phyloP scores from a whole-genome alignment of 2,797 vertebrate species.

The Pelodytes ibericus region DNA sequence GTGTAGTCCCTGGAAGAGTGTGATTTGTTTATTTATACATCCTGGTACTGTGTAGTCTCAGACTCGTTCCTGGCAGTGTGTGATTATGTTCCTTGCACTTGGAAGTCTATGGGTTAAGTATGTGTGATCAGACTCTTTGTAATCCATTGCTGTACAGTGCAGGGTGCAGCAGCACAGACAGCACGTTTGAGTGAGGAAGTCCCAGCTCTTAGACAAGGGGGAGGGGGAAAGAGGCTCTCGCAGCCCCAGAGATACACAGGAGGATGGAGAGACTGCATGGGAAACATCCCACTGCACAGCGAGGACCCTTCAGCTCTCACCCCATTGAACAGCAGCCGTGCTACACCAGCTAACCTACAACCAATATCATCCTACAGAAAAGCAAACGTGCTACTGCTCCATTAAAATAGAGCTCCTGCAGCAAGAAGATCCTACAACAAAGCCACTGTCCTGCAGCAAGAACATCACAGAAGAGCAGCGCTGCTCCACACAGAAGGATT shows the following conservation, averaged over 20 bases:
- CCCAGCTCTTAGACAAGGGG: constrained; percentile 30
- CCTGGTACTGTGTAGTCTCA: too few species aligned
- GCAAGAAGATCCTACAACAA: not conserved
- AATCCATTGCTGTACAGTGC: too few species aligned
- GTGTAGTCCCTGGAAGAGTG: too few species aligned
- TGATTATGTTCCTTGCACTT: not conserved
- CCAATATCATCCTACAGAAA: not conserved
- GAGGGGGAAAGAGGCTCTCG: not conserved
- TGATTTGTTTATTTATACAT: too few species aligned
- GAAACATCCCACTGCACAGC: constrained; percentile 18
- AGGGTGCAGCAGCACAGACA: constrained; percentile 14
- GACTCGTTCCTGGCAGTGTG: not conserved
- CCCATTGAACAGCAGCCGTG: not conserved
- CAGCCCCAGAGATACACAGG: not conserved
- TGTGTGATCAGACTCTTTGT: not conserved
- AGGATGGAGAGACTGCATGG: not conserved
- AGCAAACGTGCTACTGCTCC: not conserved
- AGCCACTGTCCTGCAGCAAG: not conserved
- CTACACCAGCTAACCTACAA: not conserved
- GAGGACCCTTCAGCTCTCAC: not conserved
- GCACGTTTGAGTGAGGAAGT: constrained; percentile 46
- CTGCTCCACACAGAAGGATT: not conserved
- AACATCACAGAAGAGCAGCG: not conserved
- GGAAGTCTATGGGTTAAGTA: constrained; percentile 18
- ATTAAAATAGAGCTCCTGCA: not conserved